phyloP scores from a whole-genome alignment of 2,113 vertebrate species.

The Etheostoma spectabile region DNA sequence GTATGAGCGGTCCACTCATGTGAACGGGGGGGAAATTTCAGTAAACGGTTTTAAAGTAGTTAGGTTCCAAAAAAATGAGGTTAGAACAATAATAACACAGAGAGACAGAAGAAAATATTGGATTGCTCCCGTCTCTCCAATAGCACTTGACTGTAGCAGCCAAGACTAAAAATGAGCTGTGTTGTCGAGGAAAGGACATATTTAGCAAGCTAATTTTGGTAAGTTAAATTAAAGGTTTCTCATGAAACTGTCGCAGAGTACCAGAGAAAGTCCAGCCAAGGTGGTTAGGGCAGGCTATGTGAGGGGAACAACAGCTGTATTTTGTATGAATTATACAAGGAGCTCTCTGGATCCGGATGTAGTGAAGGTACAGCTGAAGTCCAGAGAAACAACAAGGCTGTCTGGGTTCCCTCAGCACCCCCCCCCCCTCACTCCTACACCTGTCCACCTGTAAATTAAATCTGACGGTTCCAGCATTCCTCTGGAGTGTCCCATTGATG shows the following conservation, averaged over 20 bases:
- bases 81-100: neutral
- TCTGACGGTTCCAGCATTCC: slow-evolving; percentile 39
- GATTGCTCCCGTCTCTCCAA: neutral
- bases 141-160: slow-evolving; percentile 16
- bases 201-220: slow-evolving; percentile 51
- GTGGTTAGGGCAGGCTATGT: slow-evolving; percentile 77
- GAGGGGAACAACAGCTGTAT: slow-evolving; percentile 81
- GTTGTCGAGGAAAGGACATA: slow-evolving; percentile 38
- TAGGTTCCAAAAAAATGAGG: neutral
- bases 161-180: slow-evolving; percentile 37
- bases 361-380: slow-evolving; percentile 6
- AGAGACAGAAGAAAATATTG: neutral
- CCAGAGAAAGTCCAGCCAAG: slow-evolving; percentile 77
- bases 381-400: slow-evolving; percentile 68
- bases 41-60: neutral
- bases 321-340: slow-evolving; percentile 77
- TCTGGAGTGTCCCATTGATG: neutral
- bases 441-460: slow-evolving; percentile 74
- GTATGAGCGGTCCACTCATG: neutral
- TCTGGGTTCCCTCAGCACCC: slow-evolving; percentile 53
- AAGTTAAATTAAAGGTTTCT: slow-evolving; percentile 70
- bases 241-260: slow-evolving; percentile 45
- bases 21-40: neutral
- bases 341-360: slow-evolving; percentile 52
- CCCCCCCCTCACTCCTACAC: slow-evolving; percentile 53